A percentile compares a stretch with the other conserved stretches of the same genome.
Evolutionary conservation across 2,888 invertebrate species (phyloP).

Genomic region (Cerceris rybyensis): DNA sequence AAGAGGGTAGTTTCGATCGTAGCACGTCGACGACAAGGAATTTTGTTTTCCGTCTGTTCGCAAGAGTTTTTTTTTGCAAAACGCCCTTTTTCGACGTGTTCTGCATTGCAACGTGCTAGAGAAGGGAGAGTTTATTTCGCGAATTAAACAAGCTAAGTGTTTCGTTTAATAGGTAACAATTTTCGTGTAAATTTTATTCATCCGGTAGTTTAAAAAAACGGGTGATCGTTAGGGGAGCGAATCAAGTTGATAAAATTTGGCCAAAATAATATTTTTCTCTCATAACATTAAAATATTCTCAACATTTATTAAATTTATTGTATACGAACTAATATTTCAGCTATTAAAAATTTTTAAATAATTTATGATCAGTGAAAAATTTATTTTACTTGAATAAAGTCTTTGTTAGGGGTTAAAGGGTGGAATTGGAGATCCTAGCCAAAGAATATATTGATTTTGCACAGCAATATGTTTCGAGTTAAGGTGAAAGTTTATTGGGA

Average conservation of each 20-base stretch:
- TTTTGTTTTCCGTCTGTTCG: slow-evolving; percentile 36
- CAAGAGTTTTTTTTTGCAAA: slow-evolving; percentile 31
- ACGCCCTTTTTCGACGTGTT: not conserved
- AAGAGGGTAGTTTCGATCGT: slow-evolving; percentile 9
- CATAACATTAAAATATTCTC: no score
- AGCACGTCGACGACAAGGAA: slow-evolving; percentile 7
- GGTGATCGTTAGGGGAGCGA: not conserved
- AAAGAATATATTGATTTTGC: slow-evolving; percentile 3
- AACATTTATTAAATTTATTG: no score
- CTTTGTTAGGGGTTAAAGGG: no score
- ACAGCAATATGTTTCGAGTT: not conserved
- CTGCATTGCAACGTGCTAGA: not conserved
- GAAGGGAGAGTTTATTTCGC: slow-evolving; percentile 18
- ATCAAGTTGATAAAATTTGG: not conserved
- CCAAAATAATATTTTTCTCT: not conserved
- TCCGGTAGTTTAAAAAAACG: not conserved
- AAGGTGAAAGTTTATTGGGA: not conserved
- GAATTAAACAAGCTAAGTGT: slow-evolving; percentile 7
- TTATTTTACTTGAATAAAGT: no score
- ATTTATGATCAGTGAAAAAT: no score
- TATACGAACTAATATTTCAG: no score
- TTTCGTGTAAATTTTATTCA: not conserved
- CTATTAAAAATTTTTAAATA: no score
- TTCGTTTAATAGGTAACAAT: not conserved
- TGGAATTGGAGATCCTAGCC: no score